A percentile compares a stretch with the other conserved stretches of the same genome.
phyloP scores from a whole-genome alignment of 2,797 vertebrate species.

The Typhlichthys eigenmanni region DNA sequence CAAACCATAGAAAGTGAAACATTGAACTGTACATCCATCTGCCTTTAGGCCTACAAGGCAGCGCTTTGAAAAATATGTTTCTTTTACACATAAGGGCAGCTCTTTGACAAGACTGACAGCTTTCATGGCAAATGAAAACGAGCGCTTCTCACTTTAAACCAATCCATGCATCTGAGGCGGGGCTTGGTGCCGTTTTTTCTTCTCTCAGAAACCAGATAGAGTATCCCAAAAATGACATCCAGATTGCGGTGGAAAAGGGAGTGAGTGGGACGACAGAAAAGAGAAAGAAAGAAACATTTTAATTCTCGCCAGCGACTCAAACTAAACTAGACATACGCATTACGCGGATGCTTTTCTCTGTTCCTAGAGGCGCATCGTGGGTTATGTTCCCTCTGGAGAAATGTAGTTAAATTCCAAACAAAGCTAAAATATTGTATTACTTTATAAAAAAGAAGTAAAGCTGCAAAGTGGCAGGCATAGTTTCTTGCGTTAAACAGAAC shows the following conservation, averaged over 20 bases:
- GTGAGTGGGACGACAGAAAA: conserved; percentile 43
- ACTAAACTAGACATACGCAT: conserved; percentile 12
- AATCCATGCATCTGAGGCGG: conserved; percentile 62
- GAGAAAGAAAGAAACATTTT: conserved; percentile 17
- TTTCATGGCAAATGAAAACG: conserved; percentile 32
- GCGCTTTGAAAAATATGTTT: conserved; percentile 21
- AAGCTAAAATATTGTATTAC: conserved; percentile 27
- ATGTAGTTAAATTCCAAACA: conserved; percentile 46
- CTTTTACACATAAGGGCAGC: conserved; percentile 46
- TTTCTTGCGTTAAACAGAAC: conserved; percentile 51
- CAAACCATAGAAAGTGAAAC: conserved; percentile 22
- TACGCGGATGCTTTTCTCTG: conserved; percentile 4
- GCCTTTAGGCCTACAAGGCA: too few relatives aligned
- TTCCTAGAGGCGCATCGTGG: conserved; percentile 2
- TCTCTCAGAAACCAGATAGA: conserved; percentile 54
- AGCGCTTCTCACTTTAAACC: conserved; percentile 29
- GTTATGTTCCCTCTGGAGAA: conserved; percentile 30
- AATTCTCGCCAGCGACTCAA: background rate
- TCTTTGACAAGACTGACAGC: conserved; percentile 38
- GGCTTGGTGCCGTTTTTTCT: conserved; percentile 31
- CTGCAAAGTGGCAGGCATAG: conserved; percentile 21
- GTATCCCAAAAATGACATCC: conserved; percentile 75
- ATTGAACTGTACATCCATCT: background rate
- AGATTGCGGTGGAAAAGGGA: conserved; percentile 57
- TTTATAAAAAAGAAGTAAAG: conserved; percentile 34